These are phyloP conservation scores for Channa striata DNA, from an alignment of 2,797 vertebrate genomes.

Conservation along the genomic window DNA sequence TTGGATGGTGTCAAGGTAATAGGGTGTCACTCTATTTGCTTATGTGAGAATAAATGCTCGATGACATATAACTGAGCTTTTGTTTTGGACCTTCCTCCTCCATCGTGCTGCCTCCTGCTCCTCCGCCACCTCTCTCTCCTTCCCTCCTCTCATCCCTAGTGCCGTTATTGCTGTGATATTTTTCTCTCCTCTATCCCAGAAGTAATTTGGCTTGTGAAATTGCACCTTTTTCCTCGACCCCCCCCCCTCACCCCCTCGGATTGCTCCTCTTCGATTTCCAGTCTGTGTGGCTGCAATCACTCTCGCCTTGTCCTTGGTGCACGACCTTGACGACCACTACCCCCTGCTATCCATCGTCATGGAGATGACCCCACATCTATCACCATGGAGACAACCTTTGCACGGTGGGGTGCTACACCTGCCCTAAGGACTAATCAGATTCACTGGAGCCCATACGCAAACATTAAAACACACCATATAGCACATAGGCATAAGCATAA, in stretches of 20 bases:
- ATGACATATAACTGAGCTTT: slow-evolving; percentile 76
- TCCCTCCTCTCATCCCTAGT: slow-evolving; percentile 50
- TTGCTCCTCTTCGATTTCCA: slow-evolving; percentile 88
- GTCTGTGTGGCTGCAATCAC: slow-evolving; percentile 86
- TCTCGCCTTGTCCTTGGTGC: slow-evolving; percentile 83
- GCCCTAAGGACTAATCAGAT: slow-evolving; percentile 55
- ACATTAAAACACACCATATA: background rate
- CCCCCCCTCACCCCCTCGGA: slow-evolving; percentile 41
- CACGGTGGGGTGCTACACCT: slow-evolving; percentile 66
- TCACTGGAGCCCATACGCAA: slow-evolving; percentile 23
- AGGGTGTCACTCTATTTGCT: slow-evolving; percentile 55
- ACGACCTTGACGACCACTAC: slow-evolving; percentile 78
- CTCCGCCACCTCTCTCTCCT: slow-evolving; percentile 28
- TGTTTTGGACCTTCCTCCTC: slow-evolving; percentile 69
- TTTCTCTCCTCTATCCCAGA: slow-evolving; percentile 83
- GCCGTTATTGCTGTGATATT: slow-evolving; percentile 79
- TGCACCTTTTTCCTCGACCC: slow-evolving; percentile 82
- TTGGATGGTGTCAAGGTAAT: slow-evolving; percentile 37
- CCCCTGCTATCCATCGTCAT: slow-evolving; percentile 74
- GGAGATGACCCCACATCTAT: slow-evolving; percentile 82
- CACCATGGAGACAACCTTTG: slow-evolving; percentile 81
- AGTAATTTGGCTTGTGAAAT: slow-evolving; percentile 88
- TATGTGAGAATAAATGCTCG: slow-evolving; percentile 60
- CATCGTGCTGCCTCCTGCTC: slow-evolving; percentile 28
- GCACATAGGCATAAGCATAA: slow-evolving; percentile 21